These are phyloP conservation scores for Drosophila macrothrix DNA, from an alignment of 2,888 invertebrate species.

Conservation along the genomic window DNA sequence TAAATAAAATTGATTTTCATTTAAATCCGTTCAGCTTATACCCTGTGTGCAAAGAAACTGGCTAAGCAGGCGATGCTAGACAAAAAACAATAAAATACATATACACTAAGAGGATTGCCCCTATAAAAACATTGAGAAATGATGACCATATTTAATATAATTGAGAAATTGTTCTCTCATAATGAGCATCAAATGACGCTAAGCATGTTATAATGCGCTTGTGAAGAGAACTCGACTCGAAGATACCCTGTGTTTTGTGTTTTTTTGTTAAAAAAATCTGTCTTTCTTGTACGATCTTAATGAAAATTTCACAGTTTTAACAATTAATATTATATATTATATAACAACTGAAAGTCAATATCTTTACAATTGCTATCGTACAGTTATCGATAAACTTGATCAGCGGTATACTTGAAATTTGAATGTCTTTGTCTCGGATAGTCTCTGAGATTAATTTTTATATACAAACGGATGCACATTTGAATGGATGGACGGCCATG, in stretches of 20 bases:
- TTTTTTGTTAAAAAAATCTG: not conserved
- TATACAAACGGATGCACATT: not conserved
- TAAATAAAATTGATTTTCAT: slow-evolving; percentile 1
- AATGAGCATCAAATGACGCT: not conserved
- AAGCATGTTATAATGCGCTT: not conserved
- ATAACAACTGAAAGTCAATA: not conserved
- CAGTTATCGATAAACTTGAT: not conserved
- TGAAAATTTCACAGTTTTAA: not conserved
- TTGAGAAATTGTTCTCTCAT: not conserved
- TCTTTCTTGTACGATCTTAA: not conserved
- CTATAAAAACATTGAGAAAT: not conserved
- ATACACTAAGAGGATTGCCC: not conserved
- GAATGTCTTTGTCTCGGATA: not conserved
- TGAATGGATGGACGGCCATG: not conserved
- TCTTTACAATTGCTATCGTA: not conserved
- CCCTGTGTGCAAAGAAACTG: not conserved
- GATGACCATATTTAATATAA: not conserved
- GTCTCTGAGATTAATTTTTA: not conserved
- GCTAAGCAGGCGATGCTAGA: too few species aligned
- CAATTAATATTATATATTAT: not conserved
- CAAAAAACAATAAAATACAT: not conserved
- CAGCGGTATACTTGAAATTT: not conserved
- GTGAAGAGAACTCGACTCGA: not conserved
- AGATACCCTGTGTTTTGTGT: not conserved
- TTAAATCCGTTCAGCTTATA: not conserved